These are phyloP conservation scores for Drosophila hamatofila DNA, from an alignment of 2,888 invertebrate genomes.

Conservation along the genomic window DNA sequence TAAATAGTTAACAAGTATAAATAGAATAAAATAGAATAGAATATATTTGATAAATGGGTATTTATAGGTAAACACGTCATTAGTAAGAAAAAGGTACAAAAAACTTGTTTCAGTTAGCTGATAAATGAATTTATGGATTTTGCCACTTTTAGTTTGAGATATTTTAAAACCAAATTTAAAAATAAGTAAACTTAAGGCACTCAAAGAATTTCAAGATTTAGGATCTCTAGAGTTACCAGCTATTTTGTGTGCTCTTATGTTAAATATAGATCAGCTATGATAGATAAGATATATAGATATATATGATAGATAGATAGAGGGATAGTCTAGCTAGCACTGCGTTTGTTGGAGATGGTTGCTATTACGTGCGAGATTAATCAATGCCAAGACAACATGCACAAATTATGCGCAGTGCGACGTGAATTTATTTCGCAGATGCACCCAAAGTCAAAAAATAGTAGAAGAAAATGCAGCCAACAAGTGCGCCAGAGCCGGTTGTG, in stretches of 20 bases:
- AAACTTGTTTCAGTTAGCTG: too few species aligned
- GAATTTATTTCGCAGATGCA: constrained; percentile 66
- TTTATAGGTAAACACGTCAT: too few species aligned
- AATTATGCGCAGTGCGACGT: constrained; percentile 76
- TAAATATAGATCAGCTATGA: background rate
- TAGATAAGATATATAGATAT: background rate
- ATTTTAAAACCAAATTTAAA: too few species aligned
- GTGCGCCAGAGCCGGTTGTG: constrained; percentile 49
- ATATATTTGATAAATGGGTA: background rate
- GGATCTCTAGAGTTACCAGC: too few species aligned
- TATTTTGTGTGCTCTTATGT: background rate
- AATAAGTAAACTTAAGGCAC: too few species aligned
- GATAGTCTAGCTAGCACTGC: background rate
- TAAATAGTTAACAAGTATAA: background rate
- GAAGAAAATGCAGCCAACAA: constrained; percentile 58
- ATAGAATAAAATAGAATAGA: background rate
- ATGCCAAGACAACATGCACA: constrained; percentile 75
- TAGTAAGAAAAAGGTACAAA: background rate
- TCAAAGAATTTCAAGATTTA: too few species aligned
- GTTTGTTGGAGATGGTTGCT: constrained; percentile 45
- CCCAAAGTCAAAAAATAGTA: constrained; percentile 1
- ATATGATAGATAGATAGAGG: background rate
- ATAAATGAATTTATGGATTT: too few species aligned
- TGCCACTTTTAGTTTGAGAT: too few species aligned
- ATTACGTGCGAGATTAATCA: constrained; percentile 77